Percentiles rank a stretch among this genome's conserved stretches.
These are phyloP conservation scores for Steromphala cineraria DNA, from an alignment of 2,888 invertebrate species.

Conservation along the genomic window DNA sequence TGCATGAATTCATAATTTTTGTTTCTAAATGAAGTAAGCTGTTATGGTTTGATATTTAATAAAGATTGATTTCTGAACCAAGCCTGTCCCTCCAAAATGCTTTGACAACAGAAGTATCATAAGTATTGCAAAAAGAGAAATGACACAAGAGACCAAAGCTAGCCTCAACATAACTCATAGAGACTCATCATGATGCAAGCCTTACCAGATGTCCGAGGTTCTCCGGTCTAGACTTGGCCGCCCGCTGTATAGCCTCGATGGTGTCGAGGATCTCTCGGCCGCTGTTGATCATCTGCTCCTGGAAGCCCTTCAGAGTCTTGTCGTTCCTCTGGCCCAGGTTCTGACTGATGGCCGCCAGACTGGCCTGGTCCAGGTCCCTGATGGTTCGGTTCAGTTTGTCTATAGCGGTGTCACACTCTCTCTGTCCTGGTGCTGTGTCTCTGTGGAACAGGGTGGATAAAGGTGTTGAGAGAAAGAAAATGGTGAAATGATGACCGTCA, in stretches of 20 bases:
- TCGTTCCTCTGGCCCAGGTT: slow-evolving; percentile 83
- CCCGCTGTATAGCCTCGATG: slow-evolving; percentile 87
- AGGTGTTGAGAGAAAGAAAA: background rate
- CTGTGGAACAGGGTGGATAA: slow-evolving; percentile 75
- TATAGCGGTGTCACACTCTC: slow-evolving; percentile 91
- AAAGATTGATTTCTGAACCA: too few relatives aligned
- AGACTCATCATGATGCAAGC: background rate
- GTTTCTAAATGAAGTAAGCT: too few relatives aligned
- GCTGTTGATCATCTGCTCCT: slow-evolving; percentile 77
- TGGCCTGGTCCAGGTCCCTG: slow-evolving; percentile 89
- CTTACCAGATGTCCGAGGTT: slow-evolving; percentile 90
- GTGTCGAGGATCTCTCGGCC: slow-evolving; percentile 90
- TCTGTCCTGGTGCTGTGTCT: slow-evolving; percentile 96
- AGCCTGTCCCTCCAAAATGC: too few relatives aligned
- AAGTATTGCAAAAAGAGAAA: too few relatives aligned
- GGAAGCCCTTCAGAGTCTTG: slow-evolving; percentile 82
- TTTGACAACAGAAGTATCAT: too few relatives aligned
- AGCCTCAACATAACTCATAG: too few relatives aligned
- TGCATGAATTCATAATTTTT: too few relatives aligned
- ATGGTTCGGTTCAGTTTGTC: slow-evolving; percentile 86
- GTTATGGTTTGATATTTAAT: too few relatives aligned
- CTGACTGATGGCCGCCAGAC: slow-evolving; percentile 90
- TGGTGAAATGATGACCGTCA: too few relatives aligned
- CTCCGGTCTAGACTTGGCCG: slow-evolving; percentile 94
- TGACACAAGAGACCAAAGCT: too few relatives aligned